Conservation (phyloP, 2,888 invertebrate species). For the Drosophila neonasuta region DNA sequence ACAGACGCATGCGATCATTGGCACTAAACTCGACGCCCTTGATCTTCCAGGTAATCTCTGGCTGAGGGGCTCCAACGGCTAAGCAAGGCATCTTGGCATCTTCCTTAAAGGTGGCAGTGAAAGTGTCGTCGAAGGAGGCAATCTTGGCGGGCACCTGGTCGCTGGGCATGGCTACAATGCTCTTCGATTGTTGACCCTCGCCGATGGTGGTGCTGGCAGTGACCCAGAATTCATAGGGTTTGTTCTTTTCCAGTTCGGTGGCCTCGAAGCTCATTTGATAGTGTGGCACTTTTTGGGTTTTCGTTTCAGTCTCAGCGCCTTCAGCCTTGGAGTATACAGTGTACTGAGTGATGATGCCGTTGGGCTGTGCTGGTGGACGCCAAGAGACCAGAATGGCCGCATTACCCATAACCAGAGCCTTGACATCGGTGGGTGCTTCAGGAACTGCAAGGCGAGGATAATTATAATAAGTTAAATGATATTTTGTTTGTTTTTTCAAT, state of each 20-base stretch:
- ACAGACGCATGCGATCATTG: slow-evolving; percentile 91
- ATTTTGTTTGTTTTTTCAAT: no score
- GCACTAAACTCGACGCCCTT: slow-evolving; percentile 90
- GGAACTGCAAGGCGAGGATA: slow-evolving; percentile 86
- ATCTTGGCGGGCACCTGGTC: slow-evolving; percentile 93
- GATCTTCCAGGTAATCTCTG: slow-evolving; percentile 94
- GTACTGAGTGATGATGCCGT: slow-evolving; percentile 96
- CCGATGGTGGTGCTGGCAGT: slow-evolving; percentile 97
- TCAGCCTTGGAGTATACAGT: slow-evolving; percentile 94
- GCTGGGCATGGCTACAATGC: slow-evolving; percentile 92
- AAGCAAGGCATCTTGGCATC: slow-evolving; percentile 95
- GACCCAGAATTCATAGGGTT: slow-evolving; percentile 96
- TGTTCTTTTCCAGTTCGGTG: slow-evolving; percentile 89
- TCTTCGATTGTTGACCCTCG: slow-evolving; percentile 95
- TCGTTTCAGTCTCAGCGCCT: slow-evolving; percentile 86
- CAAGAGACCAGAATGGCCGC: slow-evolving; percentile 96
- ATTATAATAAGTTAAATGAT: rapidly evolving
- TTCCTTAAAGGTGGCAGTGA: slow-evolving; percentile 95
- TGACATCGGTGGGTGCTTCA: slow-evolving; percentile 95
- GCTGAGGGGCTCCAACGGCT: slow-evolving; percentile 95
- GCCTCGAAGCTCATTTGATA: slow-evolving; percentile 94
- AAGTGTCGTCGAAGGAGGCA: slow-evolving; percentile 96
- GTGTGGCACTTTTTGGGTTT: slow-evolving; percentile 90
- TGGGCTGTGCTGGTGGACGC: slow-evolving; percentile 95
- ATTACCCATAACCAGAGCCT: slow-evolving; percentile 94